These are phyloP conservation scores for Felis chaus DNA, from an alignment of 2,113 vertebrate species.

Conservation along the genomic window DNA sequence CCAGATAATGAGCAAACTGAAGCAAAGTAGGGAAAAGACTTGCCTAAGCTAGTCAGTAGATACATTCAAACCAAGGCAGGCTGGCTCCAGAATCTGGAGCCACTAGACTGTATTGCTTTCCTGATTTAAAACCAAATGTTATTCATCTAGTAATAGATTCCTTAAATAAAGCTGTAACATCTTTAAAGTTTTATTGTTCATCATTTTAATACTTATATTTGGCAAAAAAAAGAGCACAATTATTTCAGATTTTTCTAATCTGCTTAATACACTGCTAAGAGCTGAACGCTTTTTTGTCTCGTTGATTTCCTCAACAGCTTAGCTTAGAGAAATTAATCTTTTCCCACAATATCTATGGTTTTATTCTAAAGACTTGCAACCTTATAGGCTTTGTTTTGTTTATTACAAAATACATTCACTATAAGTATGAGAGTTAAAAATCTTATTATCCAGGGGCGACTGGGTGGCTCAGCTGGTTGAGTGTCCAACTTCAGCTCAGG, in stretches of 20 bases:
- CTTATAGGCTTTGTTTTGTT: neutral
- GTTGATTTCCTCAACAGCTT: neutral
- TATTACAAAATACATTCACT: conserved; percentile 14
- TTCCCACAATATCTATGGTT: neutral
- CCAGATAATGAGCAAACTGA: neutral
- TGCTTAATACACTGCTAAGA: neutral
- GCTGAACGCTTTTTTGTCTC: neutral
- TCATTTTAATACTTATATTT: neutral
- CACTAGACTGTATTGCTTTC: neutral
- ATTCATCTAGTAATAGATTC: neutral
- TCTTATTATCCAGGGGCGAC: neutral
- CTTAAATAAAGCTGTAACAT: neutral
- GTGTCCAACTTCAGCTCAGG: too few relatives aligned
- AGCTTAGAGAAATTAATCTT: neutral
- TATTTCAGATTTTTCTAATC: neutral
- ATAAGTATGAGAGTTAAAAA: neutral
- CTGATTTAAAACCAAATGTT: neutral
- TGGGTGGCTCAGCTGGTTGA: too few relatives aligned
- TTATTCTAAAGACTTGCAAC: neutral
- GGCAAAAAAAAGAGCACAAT: neutral
- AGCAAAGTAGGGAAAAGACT: neutral
- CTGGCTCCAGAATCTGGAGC: neutral
- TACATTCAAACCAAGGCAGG: neutral
- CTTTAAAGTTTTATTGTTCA: neutral
- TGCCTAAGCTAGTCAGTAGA: neutral